Evolutionary conservation across 2,888 invertebrate genomes (phyloP).

Genomic region (Archips xylosteana): DNA sequence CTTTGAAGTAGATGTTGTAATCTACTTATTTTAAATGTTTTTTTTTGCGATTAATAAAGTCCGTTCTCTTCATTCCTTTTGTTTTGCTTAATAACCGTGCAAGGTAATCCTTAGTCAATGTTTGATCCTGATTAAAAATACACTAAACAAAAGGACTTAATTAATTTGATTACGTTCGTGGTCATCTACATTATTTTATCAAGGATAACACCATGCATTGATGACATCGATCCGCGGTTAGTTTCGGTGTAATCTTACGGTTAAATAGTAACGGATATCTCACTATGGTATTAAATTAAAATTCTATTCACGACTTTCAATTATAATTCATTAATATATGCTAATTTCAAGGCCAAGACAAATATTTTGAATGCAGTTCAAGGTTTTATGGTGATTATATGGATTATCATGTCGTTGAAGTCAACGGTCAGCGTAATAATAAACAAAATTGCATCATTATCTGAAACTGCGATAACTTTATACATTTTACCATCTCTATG

Average conservation of each 20-base stretch:
- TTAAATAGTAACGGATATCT: slow-evolving; percentile 15
- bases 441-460: neutral
- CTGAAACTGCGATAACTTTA: neutral
- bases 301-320: slow-evolving; percentile 23
- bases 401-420: slow-evolving; percentile 32
- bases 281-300: slow-evolving; percentile 22
- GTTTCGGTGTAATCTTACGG: slow-evolving; percentile 1
- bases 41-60: neutral
- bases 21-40: neutral
- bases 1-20: slow-evolving; percentile 1
- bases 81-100: slow-evolving; percentile 10
- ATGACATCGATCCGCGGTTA: neutral
- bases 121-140: neutral
- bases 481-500: too few species aligned
- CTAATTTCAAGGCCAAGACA: slow-evolving; percentile 46
- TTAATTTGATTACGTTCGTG: neutral
- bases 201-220: slow-evolving; percentile 10
- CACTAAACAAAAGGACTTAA: slow-evolving; percentile 9
- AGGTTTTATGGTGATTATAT: slow-evolving; percentile 40
- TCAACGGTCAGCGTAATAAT: neutral
- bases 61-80: slow-evolving; percentile 4
- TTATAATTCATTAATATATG: slow-evolving; percentile 36
- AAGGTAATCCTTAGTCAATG: slow-evolving; percentile 1
- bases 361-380: slow-evolving; percentile 46
- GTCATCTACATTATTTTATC: neutral